Evolutionary conservation across 2,797 vertebrate species (phyloP).

Genomic region (Sebastes trivittatus): DNA sequence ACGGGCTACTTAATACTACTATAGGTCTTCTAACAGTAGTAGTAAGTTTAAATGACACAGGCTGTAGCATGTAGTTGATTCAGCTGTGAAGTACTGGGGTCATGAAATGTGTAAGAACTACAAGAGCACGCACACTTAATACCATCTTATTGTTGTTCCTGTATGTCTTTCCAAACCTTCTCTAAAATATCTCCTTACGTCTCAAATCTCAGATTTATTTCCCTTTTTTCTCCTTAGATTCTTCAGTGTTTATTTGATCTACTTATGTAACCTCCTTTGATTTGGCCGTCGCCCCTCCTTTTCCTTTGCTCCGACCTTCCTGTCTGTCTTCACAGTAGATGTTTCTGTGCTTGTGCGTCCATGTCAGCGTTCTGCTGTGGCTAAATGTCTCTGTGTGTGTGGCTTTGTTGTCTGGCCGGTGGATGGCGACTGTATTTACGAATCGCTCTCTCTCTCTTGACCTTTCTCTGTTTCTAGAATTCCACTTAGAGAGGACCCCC

Average conservation of each 20-base stretch:
- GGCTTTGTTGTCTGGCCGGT: conserved; percentile 46
- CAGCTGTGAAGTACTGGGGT: background rate
- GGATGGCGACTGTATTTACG: conserved; percentile 72
- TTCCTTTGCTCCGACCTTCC: conserved; percentile 54
- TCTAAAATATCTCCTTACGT: background rate
- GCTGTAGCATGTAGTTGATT: conserved; percentile 10
- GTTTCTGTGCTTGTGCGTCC: conserved; percentile 26
- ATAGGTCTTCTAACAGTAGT: background rate
- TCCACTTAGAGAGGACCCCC: conserved; percentile 99
- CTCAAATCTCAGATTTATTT: conserved; percentile 2
- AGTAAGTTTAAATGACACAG: background rate
- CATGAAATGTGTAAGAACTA: conserved; percentile 20
- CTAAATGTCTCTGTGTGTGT: conserved; percentile 25
- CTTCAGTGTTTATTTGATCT: conserved; percentile 58
- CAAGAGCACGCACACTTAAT: background rate
- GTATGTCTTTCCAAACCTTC: background rate
- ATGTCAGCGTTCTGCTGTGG: conserved; percentile 9
- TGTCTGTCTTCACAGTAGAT: conserved; percentile 41
- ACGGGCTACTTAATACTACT: background rate
- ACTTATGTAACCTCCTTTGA: conserved; percentile 55
- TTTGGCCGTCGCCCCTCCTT: conserved; percentile 45
- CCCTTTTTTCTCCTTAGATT: conserved; percentile 24
- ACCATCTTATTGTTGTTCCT: background rate
- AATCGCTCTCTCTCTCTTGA: conserved; percentile 85
- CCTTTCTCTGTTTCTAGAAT: conserved; percentile 93